Evolutionary conservation across 2,797 vertebrate species (phyloP), one percentile per base, ranked within the genome.

Genomic region (Okamejei kenojei): DNA sequence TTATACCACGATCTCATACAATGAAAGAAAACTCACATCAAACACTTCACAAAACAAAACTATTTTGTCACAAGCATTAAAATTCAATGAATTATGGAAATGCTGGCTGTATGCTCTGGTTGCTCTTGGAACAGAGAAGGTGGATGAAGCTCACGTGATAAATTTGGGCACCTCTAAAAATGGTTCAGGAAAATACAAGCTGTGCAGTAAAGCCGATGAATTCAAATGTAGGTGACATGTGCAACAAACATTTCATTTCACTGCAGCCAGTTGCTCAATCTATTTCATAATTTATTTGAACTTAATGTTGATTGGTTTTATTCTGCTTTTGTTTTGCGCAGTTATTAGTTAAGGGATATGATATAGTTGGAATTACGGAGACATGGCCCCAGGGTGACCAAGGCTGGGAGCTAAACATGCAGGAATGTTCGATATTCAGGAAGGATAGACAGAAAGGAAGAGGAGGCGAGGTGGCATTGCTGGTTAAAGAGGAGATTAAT

Each of bases 301-400:
- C 94, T 95, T 94, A 94, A 82, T 91, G 94, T 96, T 97, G 97
- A 97, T 96, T 97, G 96, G 94, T 96, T 97, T 96, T 95, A 95
- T 95, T 95, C 95, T 95, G 80, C 1, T 95, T 95, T 96, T 96
- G 95, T 58, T 17, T 88, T 88, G 29, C 65, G 4, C 3, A 45
- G 45, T 45, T 45, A 45, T 45, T 45, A 45, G 45, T 45, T 45
- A 45, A 45, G 45, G 45, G 45, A 45, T 45, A 45, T 45, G 45
- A 45, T 45, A 45, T 45, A 45, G 45, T 45, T 45, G 45, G 4
- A 3, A 45, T 45, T 45, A 45, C 0, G 45, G 45, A 4, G 45
- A 4, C 45, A 45, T 45, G 45, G 45, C 45, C 3, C 45, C 45
- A 45, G 2, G 45, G 45, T 45, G 45, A 45, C 45, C 45, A 45